Conservation (phyloP, 2,113 vertebrate species). For the Ptychochromis oligacanthus region DNA sequence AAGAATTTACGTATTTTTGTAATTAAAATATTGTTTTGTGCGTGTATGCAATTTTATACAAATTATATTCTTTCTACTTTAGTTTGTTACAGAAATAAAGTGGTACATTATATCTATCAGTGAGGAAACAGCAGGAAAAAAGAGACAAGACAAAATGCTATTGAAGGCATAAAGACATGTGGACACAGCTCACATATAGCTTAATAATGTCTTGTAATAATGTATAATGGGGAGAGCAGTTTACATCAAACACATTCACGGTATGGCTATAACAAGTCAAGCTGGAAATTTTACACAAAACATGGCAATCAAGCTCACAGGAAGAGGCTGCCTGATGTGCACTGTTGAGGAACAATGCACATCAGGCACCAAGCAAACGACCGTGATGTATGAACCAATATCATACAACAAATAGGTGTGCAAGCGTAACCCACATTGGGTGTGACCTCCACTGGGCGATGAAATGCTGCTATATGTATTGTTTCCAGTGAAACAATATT, state of each 20-base stretch:
- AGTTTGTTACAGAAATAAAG: background rate
- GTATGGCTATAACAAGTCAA: slow-evolving; percentile 4
- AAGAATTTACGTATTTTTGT: no score
- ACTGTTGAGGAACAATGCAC: slow-evolving; percentile 29
- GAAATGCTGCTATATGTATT: background rate
- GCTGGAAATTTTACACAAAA: slow-evolving; percentile 23
- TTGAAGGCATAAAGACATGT: background rate
- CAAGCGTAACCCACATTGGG: background rate
- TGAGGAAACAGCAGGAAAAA: background rate
- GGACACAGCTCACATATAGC: background rate
- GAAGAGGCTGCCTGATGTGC: background rate
- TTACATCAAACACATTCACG: background rate
- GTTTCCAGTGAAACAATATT: background rate
- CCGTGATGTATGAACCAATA: slow-evolving; percentile 8
- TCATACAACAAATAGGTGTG: background rate
- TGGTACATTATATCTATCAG: background rate
- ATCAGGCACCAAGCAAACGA: slow-evolving; percentile 4
- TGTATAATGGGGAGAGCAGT: slow-evolving; percentile 13
- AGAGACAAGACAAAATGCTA: background rate
- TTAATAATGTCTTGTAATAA: background rate
- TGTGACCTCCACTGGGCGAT: no score
- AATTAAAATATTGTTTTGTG: background rate
- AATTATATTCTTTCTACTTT: background rate
- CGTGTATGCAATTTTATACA: background rate
- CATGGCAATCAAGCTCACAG: background rate